Evolutionary conservation across 2,797 vertebrate genomes (phyloP).

Genomic region (Pantherophis alleghaniensis): DNA sequence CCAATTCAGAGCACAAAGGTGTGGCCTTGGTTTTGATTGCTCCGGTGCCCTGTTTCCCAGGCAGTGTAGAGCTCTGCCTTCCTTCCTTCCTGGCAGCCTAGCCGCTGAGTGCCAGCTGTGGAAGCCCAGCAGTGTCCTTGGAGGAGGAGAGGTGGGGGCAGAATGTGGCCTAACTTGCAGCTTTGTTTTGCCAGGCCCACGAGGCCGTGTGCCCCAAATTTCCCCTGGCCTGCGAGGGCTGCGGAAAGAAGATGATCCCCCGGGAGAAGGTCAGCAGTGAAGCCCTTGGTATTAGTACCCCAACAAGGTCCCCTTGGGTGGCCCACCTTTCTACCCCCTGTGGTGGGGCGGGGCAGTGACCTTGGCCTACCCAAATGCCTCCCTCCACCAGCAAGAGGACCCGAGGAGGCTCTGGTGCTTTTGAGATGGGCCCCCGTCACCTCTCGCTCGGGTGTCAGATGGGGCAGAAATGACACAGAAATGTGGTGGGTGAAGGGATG

Average conservation of each 20-base stretch:
- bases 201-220: slow-evolving; percentile 88
- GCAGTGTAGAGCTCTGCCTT: not conserved
- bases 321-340: not conserved
- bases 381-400: not conserved
- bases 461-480: not conserved
- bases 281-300: not conserved
- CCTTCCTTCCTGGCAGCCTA: not conserved
- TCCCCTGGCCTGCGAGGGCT: slow-evolving; percentile 90
- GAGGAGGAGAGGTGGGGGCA: not conserved
- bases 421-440: not conserved
- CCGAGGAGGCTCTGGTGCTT: not conserved
- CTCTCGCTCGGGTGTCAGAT: not conserved
- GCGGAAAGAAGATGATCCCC: slow-evolving; percentile 89
- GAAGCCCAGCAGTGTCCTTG: not conserved
- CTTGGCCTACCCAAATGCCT: not conserved
- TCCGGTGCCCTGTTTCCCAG: not conserved
- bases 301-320: not conserved
- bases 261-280: slow-evolving; percentile 84
- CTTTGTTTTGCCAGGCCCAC: slow-evolving; percentile 79
- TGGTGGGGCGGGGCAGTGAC: not conserved
- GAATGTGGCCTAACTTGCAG: not conserved
- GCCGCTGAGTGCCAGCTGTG: no score
- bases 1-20: not conserved
- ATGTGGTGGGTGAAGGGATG: not conserved
- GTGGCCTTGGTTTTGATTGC: not conserved